Base-by-base conservation (phyloP, 2,888 invertebrate genomes). In the Eulithis prunata region DNA sequence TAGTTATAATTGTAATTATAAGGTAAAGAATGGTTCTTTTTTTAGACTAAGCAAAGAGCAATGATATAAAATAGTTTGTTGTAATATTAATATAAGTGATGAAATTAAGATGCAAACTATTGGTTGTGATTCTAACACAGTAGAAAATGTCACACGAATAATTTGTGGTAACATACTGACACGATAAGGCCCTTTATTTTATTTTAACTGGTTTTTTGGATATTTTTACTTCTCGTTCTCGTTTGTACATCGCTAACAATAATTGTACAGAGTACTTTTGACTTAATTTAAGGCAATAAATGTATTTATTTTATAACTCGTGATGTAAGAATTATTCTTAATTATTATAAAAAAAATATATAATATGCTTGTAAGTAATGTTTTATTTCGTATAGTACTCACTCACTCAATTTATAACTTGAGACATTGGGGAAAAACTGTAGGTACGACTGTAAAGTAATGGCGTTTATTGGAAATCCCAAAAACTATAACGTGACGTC, bases 291-390 rank as follows among this genome's bases (percentile, higher is more conserved):
- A 91, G 93, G 92, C 91, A 91, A 92, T 93, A 93, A 93, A 93
- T 92, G 93, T 93, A 93, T 93, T 93, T 93, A 93, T 93, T 93
- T 92, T 93, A 92, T 92, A 93, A 92, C 91, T 93, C 87, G 92
- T 91, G 92, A 93, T 91, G 91, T 93, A 93, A 93, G 93, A 91
- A 91, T 92, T 91, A 92, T 92, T 91, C 92, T 90, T 93, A 93
- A 92, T 91, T 92, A 93, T 93, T 91, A 92, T 91, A 87, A 91
- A 93, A 87, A 89, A 92, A 91, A 90, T 89, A 93, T 93, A 92
- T 91, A 88, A 91, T 92, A 93, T 92, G 93, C 93, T 93, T 93
- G 92, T 93, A 92, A 64, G 86, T 73, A 79, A 81, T 90, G 88
- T 91, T 91, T 92, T 79, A 89, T 87, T 91, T 41, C 79, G 13